Evolutionary conservation across 2,888 invertebrate species (phyloP), one percentile per base, ranked within the genome.

Genomic region (Germaria angustata): DNA sequence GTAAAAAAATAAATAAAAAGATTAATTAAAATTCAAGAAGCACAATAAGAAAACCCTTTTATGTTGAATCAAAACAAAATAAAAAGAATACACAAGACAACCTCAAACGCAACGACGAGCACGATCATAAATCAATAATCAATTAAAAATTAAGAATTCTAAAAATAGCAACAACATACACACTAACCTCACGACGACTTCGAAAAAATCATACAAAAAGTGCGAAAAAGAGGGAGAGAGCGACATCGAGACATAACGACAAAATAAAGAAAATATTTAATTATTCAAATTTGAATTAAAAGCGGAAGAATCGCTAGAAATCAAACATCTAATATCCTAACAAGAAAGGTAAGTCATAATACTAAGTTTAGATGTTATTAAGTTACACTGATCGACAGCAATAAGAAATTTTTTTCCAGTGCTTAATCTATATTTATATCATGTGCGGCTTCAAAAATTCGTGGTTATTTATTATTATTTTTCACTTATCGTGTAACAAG

Each of bases 141-240:
- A 32, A 72, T 17, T 20, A 49, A 59, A n/a, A 15, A 15, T 22
- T 41, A 59, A 15, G 13, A 34, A 46, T 17, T 13, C n/a, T 17
- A 41, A 63, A 34, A 55, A 24, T 32, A 44, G 44, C 55, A 75
- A 55, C 65, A 44, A 65, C 55, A 55, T 22, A 51, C 34, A 72
- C 22, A 77, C 44, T 81, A 73, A 78, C 63, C 63, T 55, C 65
- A 69, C 82, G 71, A 82, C 78, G 61, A 75, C 80, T 61, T 65
- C 59, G 44, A 71, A 46, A 55, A 46, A 22, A 41, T 46, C 24
- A 34, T 20, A 61, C 3, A 57, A 51, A 46, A 46, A 36, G 55
- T 57, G 57, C 57, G 57, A 57, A 9, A 55, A 55, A 66, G 34
- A 22, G 34, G 13, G 6, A 61, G 41, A 44, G 28, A 66, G 44